phyloP scores from a whole-genome alignment of 2,113 vertebrate genomes.

The Lagenorhynchus albirostris region DNA sequence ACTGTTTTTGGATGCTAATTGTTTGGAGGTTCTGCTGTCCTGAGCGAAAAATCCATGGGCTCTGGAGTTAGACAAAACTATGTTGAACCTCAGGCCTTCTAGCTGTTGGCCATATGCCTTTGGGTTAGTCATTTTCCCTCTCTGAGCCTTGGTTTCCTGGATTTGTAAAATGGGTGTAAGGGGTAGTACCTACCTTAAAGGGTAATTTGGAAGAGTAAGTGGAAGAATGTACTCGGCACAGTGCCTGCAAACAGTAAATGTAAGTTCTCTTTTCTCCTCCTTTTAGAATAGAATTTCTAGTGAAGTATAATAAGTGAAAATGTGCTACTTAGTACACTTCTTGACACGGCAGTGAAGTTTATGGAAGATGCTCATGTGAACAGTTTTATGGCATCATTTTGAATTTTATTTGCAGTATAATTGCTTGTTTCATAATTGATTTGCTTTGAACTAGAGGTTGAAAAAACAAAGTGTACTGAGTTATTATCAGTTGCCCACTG shows the following conservation, averaged over 20 bases:
- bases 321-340: not conserved
- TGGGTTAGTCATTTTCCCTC: not conserved
- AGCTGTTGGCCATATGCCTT: not conserved
- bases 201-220: not conserved
- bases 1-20: not conserved
- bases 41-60: not conserved
- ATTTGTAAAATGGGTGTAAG: not conserved
- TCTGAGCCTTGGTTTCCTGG: no score
- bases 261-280: not conserved
- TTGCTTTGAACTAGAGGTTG: slow-evolving; percentile 14
- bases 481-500: not conserved
- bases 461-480: not conserved
- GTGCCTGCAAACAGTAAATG: not conserved
- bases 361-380: not conserved
- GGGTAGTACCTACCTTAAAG: not conserved
- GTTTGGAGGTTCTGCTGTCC: not conserved
- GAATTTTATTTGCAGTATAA: not conserved
- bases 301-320: not conserved
- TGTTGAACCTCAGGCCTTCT: not conserved
- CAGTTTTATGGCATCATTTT: not conserved
- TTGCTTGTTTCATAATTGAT: not conserved
- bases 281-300: not conserved
- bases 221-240: not conserved
- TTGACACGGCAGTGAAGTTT: not conserved
- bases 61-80: not conserved